Evolutionary conservation across 2,113 vertebrate genomes (phyloP).

Genomic region (Cygnus atratus): DNA sequence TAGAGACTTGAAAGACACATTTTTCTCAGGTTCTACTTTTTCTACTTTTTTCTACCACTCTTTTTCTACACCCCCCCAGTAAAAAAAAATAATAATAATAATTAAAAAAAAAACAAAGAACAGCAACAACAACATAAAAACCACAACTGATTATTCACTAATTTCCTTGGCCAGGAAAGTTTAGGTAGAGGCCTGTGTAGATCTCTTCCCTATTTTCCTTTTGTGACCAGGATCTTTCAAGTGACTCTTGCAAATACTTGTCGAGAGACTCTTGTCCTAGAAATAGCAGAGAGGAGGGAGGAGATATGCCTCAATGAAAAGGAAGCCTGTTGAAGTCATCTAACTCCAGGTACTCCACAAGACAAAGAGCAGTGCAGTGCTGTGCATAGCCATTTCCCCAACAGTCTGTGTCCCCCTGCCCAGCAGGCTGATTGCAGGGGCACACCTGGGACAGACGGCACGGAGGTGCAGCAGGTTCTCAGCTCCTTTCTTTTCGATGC

Average conservation of each 20-base stretch:
- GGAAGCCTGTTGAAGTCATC: background rate
- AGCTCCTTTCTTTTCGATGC: background rate
- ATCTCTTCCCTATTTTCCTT: background rate
- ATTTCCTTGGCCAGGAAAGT: background rate
- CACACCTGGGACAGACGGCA: background rate
- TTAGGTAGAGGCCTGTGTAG: background rate
- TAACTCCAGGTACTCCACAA: background rate
- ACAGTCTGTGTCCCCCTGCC: background rate
- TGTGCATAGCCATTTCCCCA: background rate
- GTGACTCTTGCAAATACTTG: background rate
- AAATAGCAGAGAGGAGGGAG: background rate
- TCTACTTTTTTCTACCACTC: background rate
- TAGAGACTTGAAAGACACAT: background rate
- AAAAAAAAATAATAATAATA: background rate
- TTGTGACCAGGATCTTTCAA: background rate
- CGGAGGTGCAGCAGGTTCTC: background rate
- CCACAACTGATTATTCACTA: background rate
- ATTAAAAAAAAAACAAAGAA: background rate
- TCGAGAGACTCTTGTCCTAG: background rate
- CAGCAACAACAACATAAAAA: too few relatives aligned
- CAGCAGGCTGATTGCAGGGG: background rate
- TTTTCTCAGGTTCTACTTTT: background rate
- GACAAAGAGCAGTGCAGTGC: rapidly evolving
- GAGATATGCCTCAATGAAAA: background rate
- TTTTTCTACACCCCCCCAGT: background rate